These are phyloP conservation scores for Drosophila elegans DNA, from an alignment of 1,140 invertebrate genomes.

Conservation along the genomic window DNA sequence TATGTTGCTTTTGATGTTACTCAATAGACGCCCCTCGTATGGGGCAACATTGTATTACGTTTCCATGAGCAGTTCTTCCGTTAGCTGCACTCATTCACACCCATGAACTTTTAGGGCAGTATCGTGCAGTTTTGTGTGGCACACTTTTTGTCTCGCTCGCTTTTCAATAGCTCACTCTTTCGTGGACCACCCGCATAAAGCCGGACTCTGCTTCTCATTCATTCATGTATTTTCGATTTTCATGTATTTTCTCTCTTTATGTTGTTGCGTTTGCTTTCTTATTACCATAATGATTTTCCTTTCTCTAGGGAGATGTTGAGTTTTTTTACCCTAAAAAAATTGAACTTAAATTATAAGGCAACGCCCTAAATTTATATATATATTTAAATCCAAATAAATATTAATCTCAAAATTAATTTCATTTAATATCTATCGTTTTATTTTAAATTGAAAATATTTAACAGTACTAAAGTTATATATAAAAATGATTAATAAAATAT, in stretches of 20 bases:
- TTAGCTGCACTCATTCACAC: conserved; percentile 21
- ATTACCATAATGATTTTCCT: neutral
- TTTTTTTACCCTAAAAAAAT: too few relatives aligned
- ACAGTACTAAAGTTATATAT: too few relatives aligned
- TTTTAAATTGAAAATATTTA: too few relatives aligned
- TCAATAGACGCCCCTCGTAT: conserved; percentile 30
- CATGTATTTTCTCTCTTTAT: conserved; percentile 11
- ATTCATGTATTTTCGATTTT: conserved; percentile 29
- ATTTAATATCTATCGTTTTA: too few relatives aligned
- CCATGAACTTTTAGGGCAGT: conserved; percentile 29
- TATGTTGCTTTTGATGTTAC: neutral
- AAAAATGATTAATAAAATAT: too few relatives aligned
- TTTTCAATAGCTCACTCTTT: conserved; percentile 23
- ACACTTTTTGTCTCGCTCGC: conserved; percentile 35
- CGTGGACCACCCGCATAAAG: conserved; percentile 50
- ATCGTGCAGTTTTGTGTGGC: conserved; percentile 29
- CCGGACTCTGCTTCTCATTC: conserved; percentile 21
- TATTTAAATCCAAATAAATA: too few relatives aligned
- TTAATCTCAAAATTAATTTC: too few relatives aligned
- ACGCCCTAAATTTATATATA: too few relatives aligned
- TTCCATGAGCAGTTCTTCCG: conserved; percentile 32
- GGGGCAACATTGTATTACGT: conserved; percentile 46
- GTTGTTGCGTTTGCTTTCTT: conserved; percentile 1
- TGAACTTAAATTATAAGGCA: too few relatives aligned
- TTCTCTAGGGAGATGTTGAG: neutral